Evolutionary conservation across 2,113 vertebrate species (phyloP), one percentile per base, ranked within the genome.

Genomic region (Grammomys surdaster): DNA sequence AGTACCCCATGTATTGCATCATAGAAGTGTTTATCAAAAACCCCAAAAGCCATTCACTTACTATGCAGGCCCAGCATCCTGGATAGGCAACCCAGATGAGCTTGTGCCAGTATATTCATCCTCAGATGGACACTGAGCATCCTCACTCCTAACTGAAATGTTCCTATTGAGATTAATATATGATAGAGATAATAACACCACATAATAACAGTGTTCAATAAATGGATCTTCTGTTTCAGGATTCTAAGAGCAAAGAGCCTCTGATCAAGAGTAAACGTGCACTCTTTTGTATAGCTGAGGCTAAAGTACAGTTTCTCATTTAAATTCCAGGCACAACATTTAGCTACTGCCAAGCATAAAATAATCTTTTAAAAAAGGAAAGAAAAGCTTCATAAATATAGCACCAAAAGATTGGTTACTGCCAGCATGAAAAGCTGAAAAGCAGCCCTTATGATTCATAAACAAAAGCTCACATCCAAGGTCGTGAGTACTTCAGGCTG

Each of bases 341-440:
- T 95, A 60, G 58, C 58, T n/a, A 80, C 33, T 88, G 81, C 91
- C 93, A 86, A 60, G 46, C 48, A 77, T 86, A 91, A 95, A 96
- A 92, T 91, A 90, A 88, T 88, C 78, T 84, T 72, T 51, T 12
- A 24, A 48, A 76, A 51, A 70, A 76, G 56, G 7, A 91, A 75
- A 81, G 46, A 54, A 93, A 96, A 85, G 43, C 63, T 43, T 36
- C 80, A 81, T 90, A 93, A 95, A 96, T 90, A 92, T 3, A 4
- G 26, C 26, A 73, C 22, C 14, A 7, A 90, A 96, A 92, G 65
- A 86, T 13, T 92, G 40, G 80, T 77, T 90, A 65, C 36, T 94
- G 76, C 43, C 40, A 54, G 75, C 4, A 17, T 54, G 46, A 58
- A 76, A 90, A 76, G 51, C n/a, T 80, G 63, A 81, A 88, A 90